Conservation (phyloP, 2,888 invertebrate genomes). For the Ennomos erosarius region DNA sequence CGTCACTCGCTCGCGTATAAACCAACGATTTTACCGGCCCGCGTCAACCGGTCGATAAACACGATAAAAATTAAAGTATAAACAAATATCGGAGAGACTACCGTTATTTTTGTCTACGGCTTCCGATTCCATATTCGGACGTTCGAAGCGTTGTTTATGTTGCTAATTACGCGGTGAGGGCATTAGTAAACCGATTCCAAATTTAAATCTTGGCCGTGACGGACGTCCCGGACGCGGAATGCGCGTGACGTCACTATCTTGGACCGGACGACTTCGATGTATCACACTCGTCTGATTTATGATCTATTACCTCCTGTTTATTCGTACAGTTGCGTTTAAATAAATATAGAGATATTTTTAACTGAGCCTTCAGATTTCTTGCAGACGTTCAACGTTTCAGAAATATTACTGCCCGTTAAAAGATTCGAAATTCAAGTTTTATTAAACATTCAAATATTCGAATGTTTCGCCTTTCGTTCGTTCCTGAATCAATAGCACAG, state of each 20-base stretch:
- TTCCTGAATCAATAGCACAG: too few relatives aligned
- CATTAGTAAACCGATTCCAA: constrained; percentile 71
- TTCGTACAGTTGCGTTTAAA: constrained; percentile 37
- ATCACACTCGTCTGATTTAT: constrained; percentile 43
- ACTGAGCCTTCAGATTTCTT: neutral
- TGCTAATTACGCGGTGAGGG: constrained; percentile 62
- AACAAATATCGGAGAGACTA: constrained; percentile 21
- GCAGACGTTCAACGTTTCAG: neutral
- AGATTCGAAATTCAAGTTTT: too few relatives aligned
- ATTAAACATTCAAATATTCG: too few relatives aligned
- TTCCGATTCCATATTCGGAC: constrained; percentile 65
- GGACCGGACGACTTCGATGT: constrained; percentile 40
- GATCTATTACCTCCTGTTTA: constrained; percentile 56
- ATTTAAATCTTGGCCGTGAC: constrained; percentile 74
- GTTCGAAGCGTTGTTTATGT: constrained; percentile 50
- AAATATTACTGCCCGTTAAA: too few relatives aligned
- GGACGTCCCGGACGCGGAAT: constrained; percentile 63
- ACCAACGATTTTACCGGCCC: constrained; percentile 13
- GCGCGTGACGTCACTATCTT: constrained; percentile 65
- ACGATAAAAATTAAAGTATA: constrained; percentile 22
- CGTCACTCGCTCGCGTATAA: constrained; percentile 2
- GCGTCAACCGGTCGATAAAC: constrained; percentile 33
- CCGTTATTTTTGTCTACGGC: constrained; percentile 53
- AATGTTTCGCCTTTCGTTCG: too few relatives aligned
- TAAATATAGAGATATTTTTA: constrained; percentile 13